Evolutionary conservation across 2,888 invertebrate species (phyloP), one percentile per base, ranked within the genome.

Genomic region (Calliphora vomitoria): DNA sequence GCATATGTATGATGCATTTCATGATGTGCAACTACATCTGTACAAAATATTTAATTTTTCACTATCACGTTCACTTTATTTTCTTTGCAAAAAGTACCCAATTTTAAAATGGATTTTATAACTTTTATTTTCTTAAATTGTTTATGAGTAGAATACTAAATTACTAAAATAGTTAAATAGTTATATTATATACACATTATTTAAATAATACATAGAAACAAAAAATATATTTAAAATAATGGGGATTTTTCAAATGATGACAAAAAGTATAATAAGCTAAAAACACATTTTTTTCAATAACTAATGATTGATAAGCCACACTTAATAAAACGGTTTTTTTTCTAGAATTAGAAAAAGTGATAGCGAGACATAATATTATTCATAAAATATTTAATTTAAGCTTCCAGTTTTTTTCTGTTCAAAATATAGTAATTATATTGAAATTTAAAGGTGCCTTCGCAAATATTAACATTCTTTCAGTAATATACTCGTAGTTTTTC

Each of bases 211-310:
- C 13, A 44, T 25, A 25, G 25, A 25, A 25, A 25, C 25, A 44
- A 44, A 58, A 58, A 8, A 55, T 55, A 60, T 60, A 60, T 60
- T 60, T 31, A 60, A 60, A 60, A 31, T 60, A 60, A 25, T 60
- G 50, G 50, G 20, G 13, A 62, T 38, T 62, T 50, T 50, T 25
- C 18, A 66, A 38, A 10, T 20, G 35, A 38, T 10, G 47, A 71
- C 35, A 38, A 20, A 20, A 71, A 20, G 15, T 47, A n/a, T 47
- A 18, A 69, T 15, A 47, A 15, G 15, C 6, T 8, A 31, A 55
- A 6, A 55, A 25, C 47, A 44, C 47, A 15, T 47, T 41, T 68
- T 47, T 68, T 18, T 68, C 13, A 20, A 68, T 47, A 53, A 20
- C 44, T 35, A 44, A 68, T 44, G 20, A 44, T 10, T 47, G 35